Conservation (phyloP, 2,113 vertebrate species). For the Protomyctophum bolini region DNA sequence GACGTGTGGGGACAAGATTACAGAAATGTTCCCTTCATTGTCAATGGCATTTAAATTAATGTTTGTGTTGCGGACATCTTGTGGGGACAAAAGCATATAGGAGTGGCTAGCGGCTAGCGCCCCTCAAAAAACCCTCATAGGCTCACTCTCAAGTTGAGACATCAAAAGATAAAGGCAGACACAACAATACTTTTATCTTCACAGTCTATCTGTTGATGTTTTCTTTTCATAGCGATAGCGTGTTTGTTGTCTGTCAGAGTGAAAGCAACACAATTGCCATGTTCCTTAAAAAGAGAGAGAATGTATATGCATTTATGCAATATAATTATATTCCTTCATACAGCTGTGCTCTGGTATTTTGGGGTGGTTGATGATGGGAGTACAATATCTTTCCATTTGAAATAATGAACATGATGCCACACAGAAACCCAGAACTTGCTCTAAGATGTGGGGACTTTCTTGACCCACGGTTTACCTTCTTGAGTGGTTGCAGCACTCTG, state of each 20-base stretch:
- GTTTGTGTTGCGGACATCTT: too few relatives aligned
- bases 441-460: conserved; percentile 20
- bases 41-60: too few relatives aligned
- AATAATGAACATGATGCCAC: too few relatives aligned
- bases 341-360: conserved; percentile 8
- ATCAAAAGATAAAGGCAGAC: conserved; percentile 37
- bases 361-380: conserved; percentile 19
- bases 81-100: too few relatives aligned
- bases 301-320: too few relatives aligned
- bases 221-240: not conserved
- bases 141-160: not conserved
- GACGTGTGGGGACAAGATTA: too few relatives aligned
- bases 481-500: conserved; percentile 40
- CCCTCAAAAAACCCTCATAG: not conserved
- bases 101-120: too few relatives aligned
- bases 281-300: conserved; percentile 22
- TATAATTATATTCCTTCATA: conserved; percentile 23
- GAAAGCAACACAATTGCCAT: conserved; percentile 12
- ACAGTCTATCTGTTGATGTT: too few relatives aligned
- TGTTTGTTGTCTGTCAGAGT: conserved; percentile 17
- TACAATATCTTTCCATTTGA: not conserved
- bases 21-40: too few relatives aligned
- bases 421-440: not conserved
- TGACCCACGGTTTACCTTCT: conserved; percentile 50
- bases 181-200: not conserved